Conservation (phyloP, 2,888 invertebrate genomes). For the Eueremaeus valkanovi region DNA sequence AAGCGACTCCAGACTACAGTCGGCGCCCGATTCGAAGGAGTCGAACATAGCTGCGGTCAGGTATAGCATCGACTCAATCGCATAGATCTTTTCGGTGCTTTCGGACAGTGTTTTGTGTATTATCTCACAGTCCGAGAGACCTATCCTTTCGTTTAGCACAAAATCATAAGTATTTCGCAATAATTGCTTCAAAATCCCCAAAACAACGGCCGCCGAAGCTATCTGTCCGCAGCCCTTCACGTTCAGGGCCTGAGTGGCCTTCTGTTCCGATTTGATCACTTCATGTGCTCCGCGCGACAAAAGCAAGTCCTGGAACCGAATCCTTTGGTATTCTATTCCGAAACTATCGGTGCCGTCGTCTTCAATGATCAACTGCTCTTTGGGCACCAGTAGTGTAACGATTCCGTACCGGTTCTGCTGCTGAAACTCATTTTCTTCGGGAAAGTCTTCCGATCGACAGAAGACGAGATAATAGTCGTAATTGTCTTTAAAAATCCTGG, state of each 20-base stretch:
- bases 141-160: slow-evolving; percentile 34
- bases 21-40: slow-evolving; percentile 40
- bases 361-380: slow-evolving; percentile 30
- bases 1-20: slow-evolving; percentile 32
- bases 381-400: slow-evolving; percentile 38
- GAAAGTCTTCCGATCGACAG: slow-evolving; percentile 28
- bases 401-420: slow-evolving; percentile 29
- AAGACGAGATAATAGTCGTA: slow-evolving; percentile 42
- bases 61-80: slow-evolving; percentile 80
- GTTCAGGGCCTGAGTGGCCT: slow-evolving; percentile 26
- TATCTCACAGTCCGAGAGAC: slow-evolving; percentile 40
- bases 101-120: slow-evolving; percentile 56
- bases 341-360: slow-evolving; percentile 24
- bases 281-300: slow-evolving; percentile 24
- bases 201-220: slow-evolving; percentile 25
- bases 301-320: slow-evolving; percentile 32
- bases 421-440: slow-evolving; percentile 15
- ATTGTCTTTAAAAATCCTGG: slow-evolving; percentile 37
- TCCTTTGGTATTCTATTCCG: slow-evolving; percentile 39
- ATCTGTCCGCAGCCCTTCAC: slow-evolving; percentile 41
- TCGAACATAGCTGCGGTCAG: slow-evolving; percentile 66
- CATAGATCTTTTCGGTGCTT: slow-evolving; percentile 62
- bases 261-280: slow-evolving; percentile 31
- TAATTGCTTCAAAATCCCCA: slow-evolving; percentile 41
- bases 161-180: slow-evolving; percentile 34